A percentile compares a stretch with the other conserved stretches of the same genome.
Conservation (phyloP, 2,797 vertebrate genomes). For the Danio jaintianensis region DNA sequence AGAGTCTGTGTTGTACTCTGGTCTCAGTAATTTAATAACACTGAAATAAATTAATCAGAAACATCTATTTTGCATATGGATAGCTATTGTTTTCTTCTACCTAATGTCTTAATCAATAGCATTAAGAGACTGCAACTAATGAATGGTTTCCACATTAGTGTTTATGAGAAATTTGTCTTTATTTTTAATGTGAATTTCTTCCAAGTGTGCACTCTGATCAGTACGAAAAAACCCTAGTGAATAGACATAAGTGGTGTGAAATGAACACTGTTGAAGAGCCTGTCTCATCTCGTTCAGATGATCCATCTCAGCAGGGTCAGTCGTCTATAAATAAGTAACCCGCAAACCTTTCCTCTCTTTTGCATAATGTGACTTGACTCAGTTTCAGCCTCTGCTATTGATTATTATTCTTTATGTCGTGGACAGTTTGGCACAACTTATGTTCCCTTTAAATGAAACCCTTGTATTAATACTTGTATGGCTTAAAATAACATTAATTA, state of each 20-base stretch:
- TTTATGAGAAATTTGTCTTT: not conserved
- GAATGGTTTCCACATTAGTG: not conserved
- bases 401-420: constrained; percentile 1
- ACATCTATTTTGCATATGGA: too few species aligned
- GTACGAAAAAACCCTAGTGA: not conserved
- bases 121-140: not conserved
- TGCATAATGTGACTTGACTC: not conserved
- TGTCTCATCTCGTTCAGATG: constrained; percentile 2
- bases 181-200: not conserved
- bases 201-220: constrained; percentile 4
- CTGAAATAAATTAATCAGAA: too few species aligned
- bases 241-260: constrained; percentile 13
- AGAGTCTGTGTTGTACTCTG: too few species aligned
- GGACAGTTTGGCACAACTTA: not conserved
- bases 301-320: not conserved
- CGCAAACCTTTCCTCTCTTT: not conserved
- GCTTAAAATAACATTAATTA: too few species aligned
- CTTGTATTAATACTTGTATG: too few species aligned
- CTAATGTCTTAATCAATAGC: not conserved
- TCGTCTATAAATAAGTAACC: constrained; percentile 21
- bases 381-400: not conserved
- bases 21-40: too few species aligned
- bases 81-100: not conserved
- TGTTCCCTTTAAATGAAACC: not conserved
- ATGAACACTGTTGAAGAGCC: constrained; percentile 3